Base-by-base conservation (phyloP, 2,888 invertebrate species). In the Rotaria socialis region DNA sequence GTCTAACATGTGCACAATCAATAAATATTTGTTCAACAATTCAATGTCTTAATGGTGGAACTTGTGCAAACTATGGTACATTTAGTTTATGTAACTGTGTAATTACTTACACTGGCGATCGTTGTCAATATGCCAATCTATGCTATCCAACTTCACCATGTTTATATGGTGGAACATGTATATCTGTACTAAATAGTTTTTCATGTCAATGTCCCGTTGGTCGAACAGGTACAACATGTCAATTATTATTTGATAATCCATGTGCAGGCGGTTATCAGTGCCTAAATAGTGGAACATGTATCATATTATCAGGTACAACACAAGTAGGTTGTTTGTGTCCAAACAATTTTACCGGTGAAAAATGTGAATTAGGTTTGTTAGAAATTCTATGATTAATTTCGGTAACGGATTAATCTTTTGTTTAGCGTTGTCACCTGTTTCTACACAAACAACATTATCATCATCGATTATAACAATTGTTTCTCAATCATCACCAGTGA, bases 1-100 rank as follows among this genome's bases (percentile, higher is more conserved):
- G 86, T 52, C 8, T n/a, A 55, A 84, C 58, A 84, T 87, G 87
- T 74, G 84, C 27, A 43, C 84, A 85, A 41, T 27, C 50, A 50
- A 56, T 87, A 43, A 41, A 50, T 84, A 27, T 84, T 47, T 87
- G 87, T 56, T 41, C 58, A 50, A 85, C 41, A 41, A 52, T 67
- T 19, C 85, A 60, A 56, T 87, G 87, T 84, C 24, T 24, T 41
- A 87, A 87, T 67, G 85, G 87, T 27, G 87, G 87, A 22, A 87
- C 84, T 50, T 87, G 87, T 52, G 47, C 50, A 41, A 52, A 60
- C 47, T 87, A 85, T 43, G 27, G 87, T 22, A 47, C 80, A 47
- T 80, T 47, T 47, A 2, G 47, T 24, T n/a, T 84, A 41, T 87
- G 87, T 74, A 60, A 80, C 47, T 87, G 87, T 84, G 58, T 60